These are phyloP conservation scores for Brevimyrus niger DNA, from an alignment of 2,113 vertebrate species.

Conservation along the genomic window DNA sequence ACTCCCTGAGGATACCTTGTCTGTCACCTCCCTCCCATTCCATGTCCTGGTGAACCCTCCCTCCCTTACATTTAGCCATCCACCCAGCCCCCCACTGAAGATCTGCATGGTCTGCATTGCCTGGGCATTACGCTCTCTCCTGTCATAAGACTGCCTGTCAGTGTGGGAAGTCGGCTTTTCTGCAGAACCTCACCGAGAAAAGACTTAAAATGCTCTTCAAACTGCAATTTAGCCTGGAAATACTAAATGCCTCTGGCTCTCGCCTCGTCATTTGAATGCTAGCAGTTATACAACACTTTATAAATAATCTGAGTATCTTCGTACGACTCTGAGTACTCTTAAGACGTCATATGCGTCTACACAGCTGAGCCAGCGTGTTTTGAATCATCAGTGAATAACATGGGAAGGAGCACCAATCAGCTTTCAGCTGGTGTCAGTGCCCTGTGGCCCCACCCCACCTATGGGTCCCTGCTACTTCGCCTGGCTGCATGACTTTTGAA, in stretches of 20 bases:
- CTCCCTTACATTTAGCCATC: neutral
- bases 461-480: neutral
- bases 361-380: neutral
- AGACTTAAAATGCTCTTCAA: neutral
- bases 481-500: neutral
- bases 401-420: neutral
- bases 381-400: neutral
- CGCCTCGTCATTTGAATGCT: neutral
- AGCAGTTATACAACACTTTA: neutral
- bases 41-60: neutral
- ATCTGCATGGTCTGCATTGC: neutral
- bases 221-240: neutral
- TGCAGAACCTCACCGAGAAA: neutral
- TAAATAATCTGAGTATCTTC: neutral
- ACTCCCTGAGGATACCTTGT: neutral
- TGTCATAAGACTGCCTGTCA: neutral
- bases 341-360: neutral
- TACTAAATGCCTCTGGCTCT: neutral
- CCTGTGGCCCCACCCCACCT: too few species aligned
- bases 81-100: neutral
- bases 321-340: neutral
- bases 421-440: too few species aligned
- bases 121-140: neutral
- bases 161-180: neutral
- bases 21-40: neutral